These are phyloP conservation scores for Rattus rattus DNA, from an alignment of 2,113 vertebrate species.

Conservation along the genomic window DNA sequence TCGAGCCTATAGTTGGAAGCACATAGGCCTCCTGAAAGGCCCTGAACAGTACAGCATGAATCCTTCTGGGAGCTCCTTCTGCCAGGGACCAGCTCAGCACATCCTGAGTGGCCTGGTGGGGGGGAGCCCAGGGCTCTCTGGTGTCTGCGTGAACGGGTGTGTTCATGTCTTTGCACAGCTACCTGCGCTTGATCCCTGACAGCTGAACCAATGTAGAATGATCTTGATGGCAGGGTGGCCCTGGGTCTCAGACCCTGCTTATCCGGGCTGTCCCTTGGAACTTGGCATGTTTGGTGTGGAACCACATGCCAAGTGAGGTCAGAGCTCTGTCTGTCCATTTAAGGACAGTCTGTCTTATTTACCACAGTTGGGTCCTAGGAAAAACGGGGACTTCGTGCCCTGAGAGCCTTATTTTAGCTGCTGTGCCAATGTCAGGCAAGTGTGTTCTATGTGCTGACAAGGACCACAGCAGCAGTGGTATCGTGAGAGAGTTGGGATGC, in stretches of 20 bases:
- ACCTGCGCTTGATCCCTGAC: neutral
- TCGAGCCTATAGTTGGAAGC: neutral
- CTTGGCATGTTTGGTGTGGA: rapidly evolving
- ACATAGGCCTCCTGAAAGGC: neutral
- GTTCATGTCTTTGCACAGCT: rapidly evolving
- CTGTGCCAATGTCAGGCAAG: neutral
- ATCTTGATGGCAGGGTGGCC: neutral
- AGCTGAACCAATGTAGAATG: neutral
- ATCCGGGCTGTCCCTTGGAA: neutral
- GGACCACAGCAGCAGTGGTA: neutral
- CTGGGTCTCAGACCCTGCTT: neutral
- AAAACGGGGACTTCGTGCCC: neutral
- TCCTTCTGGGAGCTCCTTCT: neutral
- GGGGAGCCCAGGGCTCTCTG: neutral
- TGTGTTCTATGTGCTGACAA: neutral
- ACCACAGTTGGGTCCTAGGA: neutral
- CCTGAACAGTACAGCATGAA: neutral
- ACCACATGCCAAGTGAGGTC: neutral
- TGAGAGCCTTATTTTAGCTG: conserved; percentile 56
- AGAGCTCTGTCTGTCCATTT: neutral
- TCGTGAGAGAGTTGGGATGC: rapidly evolving
- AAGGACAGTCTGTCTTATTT: neutral
- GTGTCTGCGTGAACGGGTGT: neutral
- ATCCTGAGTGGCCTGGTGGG: neutral
- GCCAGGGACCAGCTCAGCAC: neutral